Percentiles rank a stretch among this genome's conserved stretches.
phyloP scores from a whole-genome alignment of 2,113 vertebrate species.

The Macquaria ambigua region DNA sequence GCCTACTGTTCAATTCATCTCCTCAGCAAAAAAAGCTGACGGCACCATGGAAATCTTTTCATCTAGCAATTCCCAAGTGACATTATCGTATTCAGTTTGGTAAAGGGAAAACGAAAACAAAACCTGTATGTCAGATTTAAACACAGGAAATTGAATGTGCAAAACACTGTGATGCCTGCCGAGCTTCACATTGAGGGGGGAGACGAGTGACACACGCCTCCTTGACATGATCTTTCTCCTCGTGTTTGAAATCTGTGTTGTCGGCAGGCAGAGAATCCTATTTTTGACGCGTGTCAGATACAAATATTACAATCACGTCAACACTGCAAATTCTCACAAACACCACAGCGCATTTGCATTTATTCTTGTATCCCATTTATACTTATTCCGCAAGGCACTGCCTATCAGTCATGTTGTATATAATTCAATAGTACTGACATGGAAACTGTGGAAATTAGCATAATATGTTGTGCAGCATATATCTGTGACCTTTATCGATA shows the following conservation, averaged over 20 bases:
- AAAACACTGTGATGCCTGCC: slow-evolving; percentile 65
- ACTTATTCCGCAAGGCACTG: background rate
- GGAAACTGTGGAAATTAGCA: slow-evolving; percentile 33
- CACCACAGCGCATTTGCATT: slow-evolving; percentile 37
- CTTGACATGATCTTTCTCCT: slow-evolving; percentile 60
- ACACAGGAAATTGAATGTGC: slow-evolving; percentile 80
- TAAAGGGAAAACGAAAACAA: slow-evolving; percentile 76
- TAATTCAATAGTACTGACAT: slow-evolving; percentile 25
- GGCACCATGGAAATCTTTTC: slow-evolving; percentile 78
- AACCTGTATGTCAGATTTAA: slow-evolving; percentile 80
- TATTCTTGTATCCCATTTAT: background rate
- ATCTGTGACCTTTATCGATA: slow-evolving; percentile 62
- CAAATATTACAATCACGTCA: slow-evolving; percentile 58
- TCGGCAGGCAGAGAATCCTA: slow-evolving; percentile 46
- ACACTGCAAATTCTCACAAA: slow-evolving; percentile 25
- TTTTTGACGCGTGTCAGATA: slow-evolving; percentile 64
- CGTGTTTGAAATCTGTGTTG: slow-evolving; percentile 59
- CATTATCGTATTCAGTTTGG: slow-evolving; percentile 78
- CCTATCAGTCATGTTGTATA: slow-evolving; percentile 20
- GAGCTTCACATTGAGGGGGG: slow-evolving; percentile 33
- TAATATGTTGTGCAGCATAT: slow-evolving; percentile 14
- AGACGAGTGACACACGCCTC: slow-evolving; percentile 63
- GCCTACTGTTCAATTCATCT: slow-evolving; percentile 75
- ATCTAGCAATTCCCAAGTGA: slow-evolving; percentile 76
- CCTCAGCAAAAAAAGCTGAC: slow-evolving; percentile 62